Conservation (phyloP, 2,113 vertebrate genomes). For the Larimichthys crocea region DNA sequence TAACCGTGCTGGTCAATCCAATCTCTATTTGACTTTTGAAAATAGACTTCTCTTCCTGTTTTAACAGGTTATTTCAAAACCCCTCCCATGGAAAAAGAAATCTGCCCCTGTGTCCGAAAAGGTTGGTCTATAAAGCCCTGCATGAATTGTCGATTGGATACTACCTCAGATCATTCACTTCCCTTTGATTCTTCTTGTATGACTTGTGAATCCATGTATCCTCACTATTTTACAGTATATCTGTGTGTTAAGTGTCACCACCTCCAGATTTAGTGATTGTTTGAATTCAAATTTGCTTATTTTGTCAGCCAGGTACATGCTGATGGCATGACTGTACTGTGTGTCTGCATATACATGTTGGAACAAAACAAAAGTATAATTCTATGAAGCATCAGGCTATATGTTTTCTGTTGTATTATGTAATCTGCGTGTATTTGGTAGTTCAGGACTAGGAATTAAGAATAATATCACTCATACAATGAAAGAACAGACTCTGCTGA, state of each 20-base stretch:
- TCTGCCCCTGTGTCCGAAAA: neutral
- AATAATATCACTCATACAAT: neutral
- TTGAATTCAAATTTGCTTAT: neutral
- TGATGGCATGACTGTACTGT: too few relatives aligned
- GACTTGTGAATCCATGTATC: neutral
- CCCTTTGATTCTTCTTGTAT: neutral
- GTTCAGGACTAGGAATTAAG: neutral
- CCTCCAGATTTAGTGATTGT: neutral
- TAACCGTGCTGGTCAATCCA: neutral
- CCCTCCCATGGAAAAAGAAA: rapidly evolving
- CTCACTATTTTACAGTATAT: neutral
- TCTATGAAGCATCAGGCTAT: neutral
- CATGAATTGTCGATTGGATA: neutral
- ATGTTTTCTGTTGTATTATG: neutral
- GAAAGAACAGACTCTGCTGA: too few relatives aligned
- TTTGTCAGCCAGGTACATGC: too few relatives aligned
- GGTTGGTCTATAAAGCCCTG: conserved; percentile 44
- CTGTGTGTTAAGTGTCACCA: neutral
- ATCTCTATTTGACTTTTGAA: neutral
- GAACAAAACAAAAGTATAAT: neutral
- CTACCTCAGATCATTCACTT: neutral
- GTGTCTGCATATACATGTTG: too few relatives aligned
- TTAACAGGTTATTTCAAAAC: conserved; percentile 54
- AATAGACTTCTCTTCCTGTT: neutral
- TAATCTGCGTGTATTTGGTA: neutral